These are phyloP conservation scores for Drosophila bipectinata DNA, from an alignment of 1,140 invertebrate genomes.

Conservation along the genomic window DNA sequence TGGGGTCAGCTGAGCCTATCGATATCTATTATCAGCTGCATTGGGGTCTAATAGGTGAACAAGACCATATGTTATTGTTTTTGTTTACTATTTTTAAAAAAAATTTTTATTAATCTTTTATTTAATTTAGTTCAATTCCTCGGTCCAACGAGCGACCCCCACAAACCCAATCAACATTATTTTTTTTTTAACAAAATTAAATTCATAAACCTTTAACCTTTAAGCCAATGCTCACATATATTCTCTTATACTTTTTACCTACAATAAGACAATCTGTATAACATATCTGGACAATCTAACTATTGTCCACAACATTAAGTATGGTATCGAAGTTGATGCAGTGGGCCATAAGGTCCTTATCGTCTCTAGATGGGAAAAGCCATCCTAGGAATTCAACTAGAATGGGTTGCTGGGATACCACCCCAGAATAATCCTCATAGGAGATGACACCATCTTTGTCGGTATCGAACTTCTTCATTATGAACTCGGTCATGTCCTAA, in stretches of 20 bases:
- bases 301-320: neutral
- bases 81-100: no score
- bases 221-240: neutral
- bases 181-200: no score
- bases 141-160: no score
- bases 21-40: no score
- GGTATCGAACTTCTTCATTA: conserved; percentile 90
- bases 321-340: conserved; percentile 34
- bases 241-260: neutral
- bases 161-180: no score
- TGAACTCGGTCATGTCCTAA: conserved; percentile 85
- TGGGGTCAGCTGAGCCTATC: no score
- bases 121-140: no score
- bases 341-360: conserved; percentile 25
- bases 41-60: no score
- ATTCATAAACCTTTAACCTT: neutral
- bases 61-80: no score
- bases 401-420: conserved; percentile 88
- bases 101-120: no score
- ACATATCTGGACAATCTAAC: no score
- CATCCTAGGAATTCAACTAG: conserved; percentile 91
- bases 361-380: conserved; percentile 86
- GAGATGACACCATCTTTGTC: conserved; percentile 91
- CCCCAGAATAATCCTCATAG: conserved; percentile 88
- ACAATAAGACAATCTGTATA: no score